Evolutionary conservation across 64 coral and sea anemone genomes (phyloP).

Genomic region (Anthopleura sola): DNA sequence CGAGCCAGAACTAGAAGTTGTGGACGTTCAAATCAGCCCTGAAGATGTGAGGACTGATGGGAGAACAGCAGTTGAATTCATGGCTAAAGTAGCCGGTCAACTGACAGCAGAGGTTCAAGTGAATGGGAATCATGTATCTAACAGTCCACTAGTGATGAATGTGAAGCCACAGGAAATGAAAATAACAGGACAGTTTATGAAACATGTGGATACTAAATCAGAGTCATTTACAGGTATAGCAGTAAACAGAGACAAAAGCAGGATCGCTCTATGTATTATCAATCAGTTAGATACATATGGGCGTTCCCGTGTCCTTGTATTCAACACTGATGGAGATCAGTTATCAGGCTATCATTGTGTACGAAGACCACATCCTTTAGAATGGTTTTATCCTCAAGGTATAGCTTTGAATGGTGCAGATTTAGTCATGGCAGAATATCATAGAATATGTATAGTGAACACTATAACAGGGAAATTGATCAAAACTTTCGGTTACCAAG

Average conservation of each 20-base stretch:
- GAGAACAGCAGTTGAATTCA: neutral
- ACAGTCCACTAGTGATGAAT: conserved; percentile 16
- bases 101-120: neutral
- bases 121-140: conserved; percentile 1
- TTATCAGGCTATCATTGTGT: too few relatives aligned
- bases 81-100: neutral
- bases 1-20: neutral
- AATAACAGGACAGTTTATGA: neutral
- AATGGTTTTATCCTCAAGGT: too few relatives aligned
- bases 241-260: too few relatives aligned
- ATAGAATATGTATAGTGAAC: too few relatives aligned
- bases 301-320: too few relatives aligned
- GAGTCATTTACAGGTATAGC: neutral
- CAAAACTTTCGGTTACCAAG: conserved; percentile 1
- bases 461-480: too few relatives aligned
- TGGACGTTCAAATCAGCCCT: neutral
- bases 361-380: too few relatives aligned
- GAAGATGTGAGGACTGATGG: neutral
- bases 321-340: too few relatives aligned
- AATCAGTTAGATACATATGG: too few relatives aligned
- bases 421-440: too few relatives aligned
- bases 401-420: too few relatives aligned
- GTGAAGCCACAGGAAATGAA: neutral
- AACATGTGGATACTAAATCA: neutral
- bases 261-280: too few relatives aligned